Evolutionary conservation across 2,113 vertebrate genomes (phyloP), one percentile per base, ranked within the genome.

Genomic region (Spea bombifrons): DNA sequence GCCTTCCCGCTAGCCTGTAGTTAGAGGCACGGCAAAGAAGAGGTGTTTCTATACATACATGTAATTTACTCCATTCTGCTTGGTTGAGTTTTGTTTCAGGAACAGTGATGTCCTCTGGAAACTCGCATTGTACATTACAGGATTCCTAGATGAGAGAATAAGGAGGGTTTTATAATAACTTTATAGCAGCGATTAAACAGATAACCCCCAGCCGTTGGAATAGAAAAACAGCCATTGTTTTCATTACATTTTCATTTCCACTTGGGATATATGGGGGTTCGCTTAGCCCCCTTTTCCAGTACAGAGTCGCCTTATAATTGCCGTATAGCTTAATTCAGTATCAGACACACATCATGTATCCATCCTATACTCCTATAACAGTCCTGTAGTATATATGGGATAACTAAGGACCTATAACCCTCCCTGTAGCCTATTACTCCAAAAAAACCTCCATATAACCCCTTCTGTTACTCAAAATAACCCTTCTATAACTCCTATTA

Each of bases 31-130:
- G 30, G 30, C 46, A 16, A 7, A 3, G 30, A 3, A 8, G 4
- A 3, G 7, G 5, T 16, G n/a, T 3, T 13, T 49, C 8, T 67
- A 45, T 67, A 46, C 77, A 2, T 67, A 80, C 77, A 30, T 80
- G 77, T 7, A 80, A 49, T 17, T 66, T 67, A 3, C 13, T 45
- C 77, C 77, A 80, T 57, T 80, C 77, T 15, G 61, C 63, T 17
- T 30, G 48, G 7, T 73, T 80, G 43, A 80, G 49, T 15, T 65
- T 80, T 8, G 77, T 71, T 30, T 80, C 70, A 57, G 77, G 77
- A 2, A 80, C n/a, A 17, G 9, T 49, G 61, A 80, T 8, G n/a
- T 67, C 65, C 45, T 73, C 71, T 5, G 77, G 71, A 71, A 80
- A 80, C 15, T n/a, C 49, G 30, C 77, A 73, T n/a, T 13, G 10